Evolutionary conservation across 2,888 invertebrate genomes (phyloP).

Genomic region (Arctia plantaginis): DNA sequence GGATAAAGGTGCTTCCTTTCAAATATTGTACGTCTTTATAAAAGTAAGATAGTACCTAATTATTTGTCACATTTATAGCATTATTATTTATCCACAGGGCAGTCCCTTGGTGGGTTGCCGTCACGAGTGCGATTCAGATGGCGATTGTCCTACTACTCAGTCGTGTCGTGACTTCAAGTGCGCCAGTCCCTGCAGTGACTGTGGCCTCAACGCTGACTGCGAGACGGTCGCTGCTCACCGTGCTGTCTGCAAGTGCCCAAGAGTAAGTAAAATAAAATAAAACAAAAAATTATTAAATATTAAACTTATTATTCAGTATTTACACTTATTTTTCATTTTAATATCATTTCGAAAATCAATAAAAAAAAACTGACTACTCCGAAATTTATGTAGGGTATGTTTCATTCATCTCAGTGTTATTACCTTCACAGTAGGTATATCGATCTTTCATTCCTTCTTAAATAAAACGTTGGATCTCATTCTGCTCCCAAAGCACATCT

Average conservation of each 20-base stretch:
- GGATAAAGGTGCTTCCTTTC: not conserved
- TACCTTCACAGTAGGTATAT: not conserved
- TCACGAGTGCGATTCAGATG: conserved; percentile 93
- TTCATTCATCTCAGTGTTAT: not conserved
- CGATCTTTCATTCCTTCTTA: not conserved
- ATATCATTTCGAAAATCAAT: too few relatives aligned
- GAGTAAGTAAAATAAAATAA: conserved; percentile 75
- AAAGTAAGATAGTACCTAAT: not conserved
- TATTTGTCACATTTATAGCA: not conserved
- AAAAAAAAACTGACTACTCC: too few relatives aligned
- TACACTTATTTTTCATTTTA: not conserved
- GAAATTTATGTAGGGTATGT: not conserved
- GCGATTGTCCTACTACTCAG: conserved; percentile 90
- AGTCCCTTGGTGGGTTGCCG: conserved; percentile 92
- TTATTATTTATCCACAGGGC: conserved; percentile 78
- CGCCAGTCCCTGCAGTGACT: conserved; percentile 91
- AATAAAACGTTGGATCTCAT: not conserved
- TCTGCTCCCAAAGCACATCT: not conserved
- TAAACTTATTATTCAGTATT: too few relatives aligned
- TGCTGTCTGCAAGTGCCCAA: conserved; percentile 92
- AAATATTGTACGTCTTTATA: not conserved
- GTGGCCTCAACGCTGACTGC: conserved; percentile 93
- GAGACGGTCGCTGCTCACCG: conserved; percentile 91
- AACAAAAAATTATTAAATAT: not conserved
- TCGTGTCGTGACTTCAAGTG: conserved; percentile 92